Evolutionary conservation across 53 echinoderm and acorn worm genomes (phyloP).

Genomic region (Echinarachnius parma): DNA sequence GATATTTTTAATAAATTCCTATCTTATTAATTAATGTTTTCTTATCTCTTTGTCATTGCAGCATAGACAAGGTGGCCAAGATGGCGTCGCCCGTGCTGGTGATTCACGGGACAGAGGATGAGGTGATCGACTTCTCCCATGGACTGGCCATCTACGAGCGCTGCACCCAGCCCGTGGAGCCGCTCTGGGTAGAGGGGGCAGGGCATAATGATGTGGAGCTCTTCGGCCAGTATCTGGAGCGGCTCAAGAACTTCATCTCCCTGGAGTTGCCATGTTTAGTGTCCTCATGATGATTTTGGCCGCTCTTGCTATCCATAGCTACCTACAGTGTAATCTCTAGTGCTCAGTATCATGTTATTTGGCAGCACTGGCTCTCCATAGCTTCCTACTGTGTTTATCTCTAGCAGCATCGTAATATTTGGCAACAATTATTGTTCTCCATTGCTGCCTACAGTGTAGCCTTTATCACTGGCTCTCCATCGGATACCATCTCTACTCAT

Average conservation of each 20-base stretch:
- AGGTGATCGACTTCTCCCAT: conserved; percentile 99
- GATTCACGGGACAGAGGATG: conserved; percentile 98
- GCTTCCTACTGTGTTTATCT: too few species aligned
- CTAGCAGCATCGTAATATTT: too few species aligned
- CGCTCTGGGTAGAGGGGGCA: conserved; percentile 98
- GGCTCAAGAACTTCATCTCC: conserved; percentile 95
- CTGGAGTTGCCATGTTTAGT: conserved; percentile 68
- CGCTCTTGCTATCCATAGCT: too few species aligned
- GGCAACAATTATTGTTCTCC: too few species aligned
- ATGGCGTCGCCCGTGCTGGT: conserved; percentile 92
- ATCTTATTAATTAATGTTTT: not conserved
- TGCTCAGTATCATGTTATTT: too few species aligned
- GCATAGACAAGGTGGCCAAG: conserved; percentile 95
- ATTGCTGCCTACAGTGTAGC: too few species aligned
- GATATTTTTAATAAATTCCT: too few species aligned
- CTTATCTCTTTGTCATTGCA: conserved; percentile 19
- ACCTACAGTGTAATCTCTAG: too few species aligned
- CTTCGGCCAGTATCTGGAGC: conserved; percentile 97
- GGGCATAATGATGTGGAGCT: conserved; percentile 98
- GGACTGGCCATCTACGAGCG: conserved; percentile 95
- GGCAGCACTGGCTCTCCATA: too few species aligned
- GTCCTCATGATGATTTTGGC: conserved; percentile 44
- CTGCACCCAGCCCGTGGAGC: conserved; percentile 94
- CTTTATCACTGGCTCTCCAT: too few species aligned
- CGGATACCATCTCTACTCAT: too few species aligned